phyloP scores from a whole-genome alignment of 1,140 invertebrate species.

The Palaemon carinicauda region DNA sequence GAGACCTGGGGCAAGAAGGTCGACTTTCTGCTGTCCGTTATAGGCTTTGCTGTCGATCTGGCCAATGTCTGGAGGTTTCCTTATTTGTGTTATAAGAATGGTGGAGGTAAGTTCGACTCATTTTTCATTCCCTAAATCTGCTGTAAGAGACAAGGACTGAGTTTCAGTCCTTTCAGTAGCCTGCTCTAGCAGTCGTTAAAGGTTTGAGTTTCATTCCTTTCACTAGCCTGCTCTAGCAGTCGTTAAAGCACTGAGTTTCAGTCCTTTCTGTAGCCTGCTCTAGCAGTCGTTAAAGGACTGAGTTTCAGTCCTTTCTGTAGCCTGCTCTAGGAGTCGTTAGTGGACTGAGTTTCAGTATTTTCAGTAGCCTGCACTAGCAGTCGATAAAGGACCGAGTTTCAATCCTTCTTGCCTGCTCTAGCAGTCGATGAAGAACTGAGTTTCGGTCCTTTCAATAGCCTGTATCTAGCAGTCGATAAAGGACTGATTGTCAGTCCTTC shows the following conservation, averaged over 20 bases:
- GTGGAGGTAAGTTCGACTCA: conserved; percentile 65
- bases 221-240: background rate
- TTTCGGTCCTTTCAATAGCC: background rate
- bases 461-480: background rate
- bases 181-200: background rate
- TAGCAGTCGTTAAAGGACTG: too few relatives aligned
- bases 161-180: background rate
- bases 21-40: conserved; percentile 91
- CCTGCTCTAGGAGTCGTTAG: background rate
- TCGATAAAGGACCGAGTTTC: background rate
- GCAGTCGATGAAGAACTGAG: background rate
- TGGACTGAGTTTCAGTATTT: background rate
- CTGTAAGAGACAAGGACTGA: background rate
- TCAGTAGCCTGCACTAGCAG: background rate
- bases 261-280: background rate
- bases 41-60: conserved; percentile 90
- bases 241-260: background rate
- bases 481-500: background rate
- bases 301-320: too few relatives aligned
- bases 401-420: background rate
- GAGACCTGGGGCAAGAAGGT: conserved; percentile 89
- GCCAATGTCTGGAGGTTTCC: conserved; percentile 87
- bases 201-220: background rate
- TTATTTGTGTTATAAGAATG: conserved; percentile 70
- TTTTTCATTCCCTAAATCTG: too few relatives aligned